Percentiles rank a stretch among this genome's conserved stretches.
phyloP scores from a whole-genome alignment of 1,140 invertebrate species.

The Heliothis subflexa region DNA sequence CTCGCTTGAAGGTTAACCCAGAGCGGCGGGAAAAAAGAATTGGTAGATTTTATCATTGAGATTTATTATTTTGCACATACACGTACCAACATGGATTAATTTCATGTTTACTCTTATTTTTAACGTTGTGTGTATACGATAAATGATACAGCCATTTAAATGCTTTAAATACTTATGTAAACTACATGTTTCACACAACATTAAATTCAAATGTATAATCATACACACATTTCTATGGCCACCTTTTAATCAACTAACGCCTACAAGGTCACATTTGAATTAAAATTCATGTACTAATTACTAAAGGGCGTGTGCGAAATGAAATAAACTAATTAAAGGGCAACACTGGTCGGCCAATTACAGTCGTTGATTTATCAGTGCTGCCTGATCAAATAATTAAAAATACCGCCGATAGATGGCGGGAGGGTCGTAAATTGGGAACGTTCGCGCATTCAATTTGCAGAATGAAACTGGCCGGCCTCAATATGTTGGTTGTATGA shows the following conservation, averaged over 20 bases:
- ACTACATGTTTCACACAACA: constrained; percentile 16
- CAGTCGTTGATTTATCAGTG: constrained; percentile 77
- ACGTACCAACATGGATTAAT: constrained; percentile 39
- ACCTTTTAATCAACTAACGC: constrained; percentile 52
- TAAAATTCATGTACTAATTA: constrained; percentile 80
- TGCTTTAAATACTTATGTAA: constrained; percentile 18
- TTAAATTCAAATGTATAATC: no score
- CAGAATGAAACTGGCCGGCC: constrained; percentile 59
- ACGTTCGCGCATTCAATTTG: constrained; percentile 75
- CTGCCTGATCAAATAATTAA: constrained; percentile 84
- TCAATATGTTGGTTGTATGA: constrained; percentile 51
- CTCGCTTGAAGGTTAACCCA: constrained; percentile 24
- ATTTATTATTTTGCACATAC: constrained; percentile 30
- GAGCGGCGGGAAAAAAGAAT: constrained; percentile 33
- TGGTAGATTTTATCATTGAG: constrained; percentile 34
- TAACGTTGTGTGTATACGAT: constrained; percentile 13
- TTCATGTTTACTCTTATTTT: constrained; percentile 33
- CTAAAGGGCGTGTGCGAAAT: constrained; percentile 69
- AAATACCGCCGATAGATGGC: constrained; percentile 71
- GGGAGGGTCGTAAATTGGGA: constrained; percentile 64
- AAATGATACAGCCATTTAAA: constrained; percentile 26
- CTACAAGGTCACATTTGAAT: constrained; percentile 60
- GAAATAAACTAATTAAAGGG: constrained; percentile 77
- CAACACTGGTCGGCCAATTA: constrained; percentile 74
- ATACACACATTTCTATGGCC: neutral